Conservation (phyloP, 2,888 invertebrate species). For the Busseola fusca region DNA sequence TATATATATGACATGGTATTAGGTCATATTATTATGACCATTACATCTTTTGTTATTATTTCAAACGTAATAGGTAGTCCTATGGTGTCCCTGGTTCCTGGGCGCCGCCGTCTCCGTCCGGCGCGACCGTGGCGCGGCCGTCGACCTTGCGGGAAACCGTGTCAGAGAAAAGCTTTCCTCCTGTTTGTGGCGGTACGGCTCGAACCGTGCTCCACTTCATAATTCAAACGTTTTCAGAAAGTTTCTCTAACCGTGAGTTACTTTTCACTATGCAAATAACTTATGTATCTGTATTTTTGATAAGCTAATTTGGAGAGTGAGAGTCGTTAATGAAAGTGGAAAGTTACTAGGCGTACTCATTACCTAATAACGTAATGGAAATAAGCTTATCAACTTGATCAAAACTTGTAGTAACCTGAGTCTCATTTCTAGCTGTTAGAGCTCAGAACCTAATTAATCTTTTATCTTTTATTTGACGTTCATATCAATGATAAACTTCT, state of each 20-base stretch:
- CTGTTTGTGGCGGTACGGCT: slow-evolving; percentile 63
- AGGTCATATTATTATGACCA: too few species aligned
- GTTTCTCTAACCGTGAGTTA: slow-evolving; percentile 24
- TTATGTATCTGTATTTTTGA: slow-evolving; percentile 41
- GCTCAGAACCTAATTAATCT: slow-evolving; percentile 32
- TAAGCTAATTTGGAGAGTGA: slow-evolving; percentile 47
- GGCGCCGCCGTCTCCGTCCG: slow-evolving; percentile 23
- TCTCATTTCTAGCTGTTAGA: slow-evolving; percentile 15
- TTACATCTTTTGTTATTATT: too few species aligned
- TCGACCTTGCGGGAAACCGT: slow-evolving; percentile 83
- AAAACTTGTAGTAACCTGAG: slow-evolving; percentile 35
- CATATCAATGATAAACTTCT: slow-evolving; percentile 34
- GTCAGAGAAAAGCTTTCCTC: slow-evolving; percentile 85
- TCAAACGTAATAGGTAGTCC: background rate
- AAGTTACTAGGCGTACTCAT: slow-evolving; percentile 35
- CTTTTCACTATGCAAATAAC: slow-evolving; percentile 43
- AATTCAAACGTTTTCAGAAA: slow-evolving; percentile 12
- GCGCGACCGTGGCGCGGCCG: slow-evolving; percentile 78
- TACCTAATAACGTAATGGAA: slow-evolving; percentile 44
- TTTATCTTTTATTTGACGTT: slow-evolving; percentile 29
- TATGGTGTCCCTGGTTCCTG: background rate
- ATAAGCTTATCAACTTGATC: slow-evolving; percentile 27
- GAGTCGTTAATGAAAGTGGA: slow-evolving; percentile 54
- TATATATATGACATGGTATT: too few species aligned
- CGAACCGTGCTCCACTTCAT: slow-evolving; percentile 74